These are phyloP conservation scores for Carassius carassius DNA, from an alignment of 2,113 vertebrate genomes.

Conservation along the genomic window DNA sequence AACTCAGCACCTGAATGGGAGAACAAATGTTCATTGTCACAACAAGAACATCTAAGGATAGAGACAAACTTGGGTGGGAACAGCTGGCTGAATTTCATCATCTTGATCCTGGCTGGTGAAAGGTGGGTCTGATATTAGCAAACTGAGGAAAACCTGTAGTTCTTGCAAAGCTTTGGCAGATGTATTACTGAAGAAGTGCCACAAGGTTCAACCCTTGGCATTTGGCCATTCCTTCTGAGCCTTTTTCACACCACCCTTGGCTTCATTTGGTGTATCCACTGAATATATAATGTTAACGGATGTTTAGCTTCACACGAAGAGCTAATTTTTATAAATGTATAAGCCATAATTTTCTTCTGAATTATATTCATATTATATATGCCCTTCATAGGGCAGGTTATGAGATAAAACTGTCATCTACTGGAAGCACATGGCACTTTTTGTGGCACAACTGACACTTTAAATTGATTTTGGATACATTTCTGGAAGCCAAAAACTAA, in stretches of 20 bases:
- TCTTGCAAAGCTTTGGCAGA: not conserved
- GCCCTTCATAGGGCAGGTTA: not conserved
- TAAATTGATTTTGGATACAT: not conserved
- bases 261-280: not conserved
- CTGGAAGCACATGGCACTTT: not conserved
- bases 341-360: not conserved
- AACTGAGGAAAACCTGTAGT: constrained; percentile 1
- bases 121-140: not conserved
- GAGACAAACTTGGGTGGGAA: not conserved
- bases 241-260: not conserved
- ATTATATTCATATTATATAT: not conserved
- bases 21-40: constrained; percentile 28
- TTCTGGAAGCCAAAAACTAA: not conserved
- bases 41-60: not conserved
- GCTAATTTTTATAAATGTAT: not conserved
- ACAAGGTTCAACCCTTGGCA: not conserved
- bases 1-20: constrained; percentile 85
- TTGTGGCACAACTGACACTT: not conserved
- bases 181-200: constrained; percentile 6
- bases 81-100: not conserved
- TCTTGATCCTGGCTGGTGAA: not conserved
- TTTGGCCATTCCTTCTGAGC: not conserved
- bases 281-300: not conserved
- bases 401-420: not conserved
- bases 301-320: not conserved